These are phyloP conservation scores for Anabas testudineus DNA, from an alignment of 2,797 vertebrate species.

Conservation along the genomic window DNA sequence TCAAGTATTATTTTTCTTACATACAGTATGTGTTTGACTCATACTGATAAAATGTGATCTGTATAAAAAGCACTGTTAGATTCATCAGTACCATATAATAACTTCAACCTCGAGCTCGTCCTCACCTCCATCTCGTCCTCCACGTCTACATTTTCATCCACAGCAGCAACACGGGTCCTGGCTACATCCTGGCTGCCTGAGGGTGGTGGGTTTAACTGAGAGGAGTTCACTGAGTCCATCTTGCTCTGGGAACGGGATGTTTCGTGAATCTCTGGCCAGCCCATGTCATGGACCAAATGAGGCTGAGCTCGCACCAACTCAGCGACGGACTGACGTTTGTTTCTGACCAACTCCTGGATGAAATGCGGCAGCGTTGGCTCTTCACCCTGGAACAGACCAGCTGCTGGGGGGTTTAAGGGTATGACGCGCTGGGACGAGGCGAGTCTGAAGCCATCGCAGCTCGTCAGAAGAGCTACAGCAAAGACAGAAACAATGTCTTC, in stretches of 20 bases:
- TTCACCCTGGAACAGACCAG: constrained; percentile 41
- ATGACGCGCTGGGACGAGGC: constrained; percentile 24
- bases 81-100: no score
- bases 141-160: constrained; percentile 53
- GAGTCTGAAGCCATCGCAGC: constrained; percentile 50
- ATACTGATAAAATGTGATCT: no score
- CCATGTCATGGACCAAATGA: constrained; percentile 73
- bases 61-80: no score
- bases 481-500: background rate
- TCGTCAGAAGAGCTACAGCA: constrained; percentile 48
- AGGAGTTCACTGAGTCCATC: constrained; percentile 45
- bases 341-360: constrained; percentile 64
- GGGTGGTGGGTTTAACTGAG: constrained; percentile 7
- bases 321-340: constrained; percentile 48
- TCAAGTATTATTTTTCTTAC: no score
- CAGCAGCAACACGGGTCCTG: background rate
- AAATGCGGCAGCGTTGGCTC: constrained; percentile 4
- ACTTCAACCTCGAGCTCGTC: background rate
- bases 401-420: constrained; percentile 26
- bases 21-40: no score
- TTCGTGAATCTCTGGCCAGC: constrained; percentile 65
- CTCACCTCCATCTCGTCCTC: constrained; percentile 77
- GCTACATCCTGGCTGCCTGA: constrained; percentile 15
- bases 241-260: constrained; percentile 39
- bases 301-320: constrained; percentile 71